phyloP scores from a whole-genome alignment of 64 coral and sea anemone genomes.

The Pachyseris speciosa region DNA sequence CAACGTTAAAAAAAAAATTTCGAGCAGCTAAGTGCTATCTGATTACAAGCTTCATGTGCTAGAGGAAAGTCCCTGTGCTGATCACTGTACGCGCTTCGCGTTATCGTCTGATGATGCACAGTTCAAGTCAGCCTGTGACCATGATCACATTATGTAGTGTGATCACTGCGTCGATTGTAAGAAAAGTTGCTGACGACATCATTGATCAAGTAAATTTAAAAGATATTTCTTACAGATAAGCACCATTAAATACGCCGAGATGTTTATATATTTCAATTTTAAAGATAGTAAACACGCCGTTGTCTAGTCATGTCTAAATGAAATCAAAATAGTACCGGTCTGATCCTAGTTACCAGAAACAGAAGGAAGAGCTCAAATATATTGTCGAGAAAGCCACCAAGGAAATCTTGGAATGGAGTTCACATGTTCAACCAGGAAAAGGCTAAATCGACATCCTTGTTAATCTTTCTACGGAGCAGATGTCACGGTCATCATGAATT shows the following conservation, averaged over 20 bases:
- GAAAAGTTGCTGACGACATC: slow-evolving; percentile 14
- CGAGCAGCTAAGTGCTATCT: slow-evolving; percentile 41
- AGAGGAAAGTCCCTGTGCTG: slow-evolving; percentile 44
- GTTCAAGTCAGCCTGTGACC: slow-evolving; percentile 36
- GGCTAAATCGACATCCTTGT: slow-evolving; percentile 40
- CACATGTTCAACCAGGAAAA: slow-evolving; percentile 69
- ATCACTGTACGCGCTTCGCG: slow-evolving; percentile 51
- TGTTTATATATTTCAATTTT: too few relatives aligned
- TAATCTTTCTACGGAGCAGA: slow-evolving; percentile 31
- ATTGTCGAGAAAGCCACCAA: slow-evolving; percentile 27
- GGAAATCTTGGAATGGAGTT: slow-evolving; percentile 47
- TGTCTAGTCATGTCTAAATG: too few relatives aligned
- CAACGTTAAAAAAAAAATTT: slow-evolving; percentile 8
- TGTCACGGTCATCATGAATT: slow-evolving; percentile 62
- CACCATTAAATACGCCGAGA: not conserved
- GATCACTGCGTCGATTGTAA: slow-evolving; percentile 41
- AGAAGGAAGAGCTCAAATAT: slow-evolving; percentile 46
- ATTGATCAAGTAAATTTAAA: slow-evolving; percentile 5
- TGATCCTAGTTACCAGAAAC: slow-evolving; percentile 17
- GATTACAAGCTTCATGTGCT: slow-evolving; percentile 59
- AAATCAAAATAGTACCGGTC: not conserved
- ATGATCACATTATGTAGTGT: slow-evolving; percentile 47
- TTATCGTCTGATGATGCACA: slow-evolving; percentile 44
- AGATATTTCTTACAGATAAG: slow-evolving; percentile 30
- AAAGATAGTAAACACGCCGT: too few relatives aligned